A percentile compares a stretch with the other conserved stretches of the same genome.
Evolutionary conservation across 2,888 invertebrate genomes (phyloP).

Genomic region (Tinea pellionella): DNA sequence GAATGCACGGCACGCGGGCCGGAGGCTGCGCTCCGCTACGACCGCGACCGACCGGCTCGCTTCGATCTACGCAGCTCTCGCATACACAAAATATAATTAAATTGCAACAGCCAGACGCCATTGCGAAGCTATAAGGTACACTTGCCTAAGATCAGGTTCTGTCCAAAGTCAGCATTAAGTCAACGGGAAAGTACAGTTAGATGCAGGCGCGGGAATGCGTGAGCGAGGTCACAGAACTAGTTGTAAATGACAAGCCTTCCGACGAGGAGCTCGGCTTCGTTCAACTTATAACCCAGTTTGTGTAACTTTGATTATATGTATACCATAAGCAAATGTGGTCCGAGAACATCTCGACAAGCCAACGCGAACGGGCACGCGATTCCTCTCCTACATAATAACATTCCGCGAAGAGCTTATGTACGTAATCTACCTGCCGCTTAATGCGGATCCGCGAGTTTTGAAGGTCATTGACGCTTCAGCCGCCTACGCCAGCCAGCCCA

Average conservation of each 20-base stretch:
- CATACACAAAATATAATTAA: slow-evolving; percentile 60
- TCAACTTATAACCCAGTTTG: slow-evolving; percentile 32
- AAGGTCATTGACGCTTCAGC: slow-evolving; percentile 65
- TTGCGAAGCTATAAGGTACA: slow-evolving; percentile 54
- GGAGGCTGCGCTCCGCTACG: slow-evolving; percentile 30
- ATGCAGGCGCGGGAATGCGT: slow-evolving; percentile 69
- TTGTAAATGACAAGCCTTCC: slow-evolving; percentile 66
- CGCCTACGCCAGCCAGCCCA: slow-evolving; percentile 40
- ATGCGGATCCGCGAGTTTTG: slow-evolving; percentile 64
- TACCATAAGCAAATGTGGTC: slow-evolving; percentile 11
- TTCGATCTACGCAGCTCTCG: slow-evolving; percentile 48
- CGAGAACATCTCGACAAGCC: slow-evolving; percentile 1
- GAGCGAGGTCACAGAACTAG: slow-evolving; percentile 71
- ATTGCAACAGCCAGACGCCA: slow-evolving; percentile 61
- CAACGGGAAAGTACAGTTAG: slow-evolving; percentile 70
- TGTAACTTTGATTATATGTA: slow-evolving; percentile 6
- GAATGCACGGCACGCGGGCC: slow-evolving; percentile 56
- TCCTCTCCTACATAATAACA: neutral
- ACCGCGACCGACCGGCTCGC: slow-evolving; percentile 38
- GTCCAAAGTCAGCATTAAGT: slow-evolving; percentile 65
- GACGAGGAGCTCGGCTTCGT: slow-evolving; percentile 50
- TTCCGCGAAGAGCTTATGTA: neutral
- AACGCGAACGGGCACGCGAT: neutral
- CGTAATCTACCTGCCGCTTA: slow-evolving; percentile 32
- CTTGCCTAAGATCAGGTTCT: slow-evolving; percentile 66